Conservation (phyloP, 1,140 invertebrate species). For the Magallana gigas region DNA sequence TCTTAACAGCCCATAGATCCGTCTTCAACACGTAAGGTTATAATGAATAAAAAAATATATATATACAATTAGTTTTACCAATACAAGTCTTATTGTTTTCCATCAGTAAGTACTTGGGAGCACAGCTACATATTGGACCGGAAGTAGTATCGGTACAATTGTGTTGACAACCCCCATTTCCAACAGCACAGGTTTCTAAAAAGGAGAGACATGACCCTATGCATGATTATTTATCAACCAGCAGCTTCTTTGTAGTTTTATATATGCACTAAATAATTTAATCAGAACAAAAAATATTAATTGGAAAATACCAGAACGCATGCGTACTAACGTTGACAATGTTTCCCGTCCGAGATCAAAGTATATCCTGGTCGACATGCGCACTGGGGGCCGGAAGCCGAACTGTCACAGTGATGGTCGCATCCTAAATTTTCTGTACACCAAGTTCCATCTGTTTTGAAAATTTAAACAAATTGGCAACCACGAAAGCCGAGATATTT, state of each 20-base stretch:
- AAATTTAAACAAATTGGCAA: neutral
- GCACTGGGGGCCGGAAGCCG: conserved; percentile 61
- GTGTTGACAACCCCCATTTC: conserved; percentile 78
- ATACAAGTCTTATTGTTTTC: conserved; percentile 82
- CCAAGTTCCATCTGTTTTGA: conserved; percentile 61
- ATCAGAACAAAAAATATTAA: neutral
- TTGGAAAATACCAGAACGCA: conserved; percentile 17
- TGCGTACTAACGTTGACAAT: conserved; percentile 72
- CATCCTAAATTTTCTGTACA: conserved; percentile 69
- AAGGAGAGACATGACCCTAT: no score
- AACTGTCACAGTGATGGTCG: conserved; percentile 69
- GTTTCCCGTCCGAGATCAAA: conserved; percentile 70
- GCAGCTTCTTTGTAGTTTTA: no score
- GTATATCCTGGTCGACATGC: conserved; percentile 71
- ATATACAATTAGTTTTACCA: conserved; percentile 62
- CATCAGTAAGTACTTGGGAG: conserved; percentile 83
- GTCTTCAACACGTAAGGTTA: no score
- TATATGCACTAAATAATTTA: no score
- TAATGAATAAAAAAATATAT: neutral
- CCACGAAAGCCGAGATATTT: no score
- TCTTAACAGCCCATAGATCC: no score
- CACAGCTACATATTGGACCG: conserved; percentile 84
- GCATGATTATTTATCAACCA: no score
- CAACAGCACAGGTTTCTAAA: conserved; percentile 73
- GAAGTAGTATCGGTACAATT: conserved; percentile 84